These are phyloP conservation scores for Aratinga solstitialis DNA, from an alignment of 2,797 vertebrate genomes.

Conservation along the genomic window DNA sequence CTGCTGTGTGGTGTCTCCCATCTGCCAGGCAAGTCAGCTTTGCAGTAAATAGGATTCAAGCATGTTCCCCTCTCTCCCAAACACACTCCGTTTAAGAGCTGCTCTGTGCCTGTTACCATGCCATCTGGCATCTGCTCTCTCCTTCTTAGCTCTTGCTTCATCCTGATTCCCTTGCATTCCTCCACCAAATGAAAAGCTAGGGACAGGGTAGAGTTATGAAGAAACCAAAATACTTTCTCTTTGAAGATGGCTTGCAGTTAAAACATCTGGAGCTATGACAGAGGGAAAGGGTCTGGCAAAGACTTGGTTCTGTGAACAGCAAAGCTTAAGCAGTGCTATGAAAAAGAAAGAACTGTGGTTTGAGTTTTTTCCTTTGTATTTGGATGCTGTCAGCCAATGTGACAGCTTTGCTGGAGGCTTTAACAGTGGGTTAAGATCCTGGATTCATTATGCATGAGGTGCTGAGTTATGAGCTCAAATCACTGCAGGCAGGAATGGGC, in stretches of 20 bases:
- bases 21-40: not conserved
- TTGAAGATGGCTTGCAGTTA: not conserved
- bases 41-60: not conserved
- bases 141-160: not conserved
- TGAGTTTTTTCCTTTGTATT: not conserved
- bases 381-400: not conserved
- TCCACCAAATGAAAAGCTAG: not conserved
- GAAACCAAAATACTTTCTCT: not conserved
- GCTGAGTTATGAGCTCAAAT: constrained; percentile 30
- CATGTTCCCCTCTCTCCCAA: not conserved
- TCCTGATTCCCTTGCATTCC: not conserved
- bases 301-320: not conserved
- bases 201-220: not conserved
- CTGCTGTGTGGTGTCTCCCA: not conserved
- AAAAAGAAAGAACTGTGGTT: not conserved
- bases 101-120: not conserved
- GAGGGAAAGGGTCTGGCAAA: not conserved
- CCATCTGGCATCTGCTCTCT: not conserved
- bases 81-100: not conserved
- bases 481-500: not conserved
- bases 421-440: not conserved
- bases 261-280: not conserved
- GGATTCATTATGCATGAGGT: constrained; percentile 29
- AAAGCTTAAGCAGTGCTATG: not conserved
- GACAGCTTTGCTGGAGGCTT: constrained; percentile 39